A percentile compares a stretch with the other conserved stretches of the same genome.
These are phyloP conservation scores for Fistularia commersonii DNA, from an alignment of 2,797 vertebrate genomes.

Conservation along the genomic window DNA sequence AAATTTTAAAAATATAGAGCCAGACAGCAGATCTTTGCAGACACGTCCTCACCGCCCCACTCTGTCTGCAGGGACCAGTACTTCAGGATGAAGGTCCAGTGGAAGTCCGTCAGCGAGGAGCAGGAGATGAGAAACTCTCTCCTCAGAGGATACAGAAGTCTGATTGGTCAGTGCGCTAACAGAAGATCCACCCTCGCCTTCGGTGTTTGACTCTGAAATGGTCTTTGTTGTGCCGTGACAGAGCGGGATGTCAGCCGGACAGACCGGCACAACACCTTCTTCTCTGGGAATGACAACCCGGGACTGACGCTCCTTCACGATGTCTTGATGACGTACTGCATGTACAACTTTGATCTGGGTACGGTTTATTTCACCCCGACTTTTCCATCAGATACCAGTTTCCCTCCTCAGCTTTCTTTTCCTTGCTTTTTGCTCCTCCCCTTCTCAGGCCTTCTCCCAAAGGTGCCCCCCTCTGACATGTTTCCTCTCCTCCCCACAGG, in stretches of 20 bases:
- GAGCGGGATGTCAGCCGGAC: slow-evolving; percentile 90
- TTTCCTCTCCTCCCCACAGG: slow-evolving; percentile 58
- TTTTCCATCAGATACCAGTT: too few species aligned
- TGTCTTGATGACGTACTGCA: slow-evolving; percentile 92
- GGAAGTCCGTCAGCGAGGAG: slow-evolving; percentile 89
- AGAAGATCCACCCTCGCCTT: background rate
- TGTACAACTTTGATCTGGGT: slow-evolving; percentile 94
- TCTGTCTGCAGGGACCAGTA: slow-evolving; percentile 81
- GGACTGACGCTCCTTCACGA: slow-evolving; percentile 85
- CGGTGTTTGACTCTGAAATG: too few species aligned
- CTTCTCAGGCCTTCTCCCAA: background rate
- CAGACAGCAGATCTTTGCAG: background rate
- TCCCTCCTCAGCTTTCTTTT: background rate
- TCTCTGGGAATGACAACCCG: slow-evolving; percentile 85
- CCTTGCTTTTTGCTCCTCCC: background rate
- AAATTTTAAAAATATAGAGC: too few species aligned
- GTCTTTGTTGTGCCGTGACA: slow-evolving; percentile 55
- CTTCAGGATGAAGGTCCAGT: slow-evolving; percentile 93
- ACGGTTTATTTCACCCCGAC: slow-evolving; percentile 50
- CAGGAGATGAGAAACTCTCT: slow-evolving; percentile 91
- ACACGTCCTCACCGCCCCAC: background rate
- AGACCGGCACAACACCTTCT: slow-evolving; percentile 87
- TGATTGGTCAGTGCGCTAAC: slow-evolving; percentile 78
- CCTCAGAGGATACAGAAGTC: slow-evolving; percentile 85
- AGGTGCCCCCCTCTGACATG: background rate